Evolutionary conservation across 2,797 vertebrate species (phyloP), one percentile per base, ranked within the genome.

Genomic region (Microchirus variegatus): DNA sequence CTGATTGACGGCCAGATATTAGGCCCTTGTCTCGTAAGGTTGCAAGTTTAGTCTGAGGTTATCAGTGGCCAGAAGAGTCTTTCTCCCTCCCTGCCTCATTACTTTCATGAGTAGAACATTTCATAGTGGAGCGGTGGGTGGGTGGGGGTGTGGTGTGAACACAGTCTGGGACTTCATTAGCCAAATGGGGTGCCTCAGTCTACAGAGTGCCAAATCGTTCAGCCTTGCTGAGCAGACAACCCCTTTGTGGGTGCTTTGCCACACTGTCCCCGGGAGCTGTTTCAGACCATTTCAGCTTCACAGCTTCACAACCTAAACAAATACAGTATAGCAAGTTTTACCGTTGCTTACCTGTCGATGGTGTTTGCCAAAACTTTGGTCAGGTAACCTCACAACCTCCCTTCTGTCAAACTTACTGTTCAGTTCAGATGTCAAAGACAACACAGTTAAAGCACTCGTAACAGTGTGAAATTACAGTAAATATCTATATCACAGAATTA

Each of bases 1-100:
- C 92, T 93, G 93, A 94, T 93, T 93, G 93, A 94, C 89, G 86
- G 90, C 82, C 90, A 92, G 91, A 94, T 94, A 92, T 94, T 92
- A 94, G 92, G 91, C 91, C 88, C 84, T 89, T 88, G 90, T 92
- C 90, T 93, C 88, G 81, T 92, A 92, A 92, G 91, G 92, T 91
- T 92, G 90, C 88, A 89, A 90, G 90, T 93, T 91, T 92, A 92
- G 91, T 93, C 90, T 90, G 90, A 92, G 92, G 93, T 94, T 93
- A 93, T 93, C 92, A 90, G 90, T 93, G 91, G 86, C 90, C 89
- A 90, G 81, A 88, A 87, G 86, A 89, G 87, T 88, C 89, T 86
- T 84, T 88, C 88, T 89, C 86, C 85, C 86, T 91, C 82, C 89
- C 90, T 85, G 88, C 87, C 90, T 93, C 88, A 92, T 93, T 93